Base-by-base conservation (phyloP, 2,888 invertebrate species). In the Carcina quercana region DNA sequence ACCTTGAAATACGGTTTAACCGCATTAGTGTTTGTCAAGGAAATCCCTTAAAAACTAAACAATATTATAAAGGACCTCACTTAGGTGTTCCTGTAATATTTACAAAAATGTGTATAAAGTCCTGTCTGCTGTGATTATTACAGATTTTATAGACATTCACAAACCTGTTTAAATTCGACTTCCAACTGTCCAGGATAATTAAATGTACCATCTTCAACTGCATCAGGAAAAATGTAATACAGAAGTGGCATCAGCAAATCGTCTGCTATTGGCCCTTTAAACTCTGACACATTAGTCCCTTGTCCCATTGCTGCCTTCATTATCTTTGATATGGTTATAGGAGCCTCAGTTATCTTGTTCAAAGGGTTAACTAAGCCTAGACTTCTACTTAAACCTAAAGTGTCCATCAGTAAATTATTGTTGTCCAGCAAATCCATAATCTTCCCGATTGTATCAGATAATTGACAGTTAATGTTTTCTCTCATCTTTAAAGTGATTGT, bases 201-300 rank as follows among this genome's bases (percentile, higher is more conserved):
- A 61, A 78, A 86, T 27, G 68, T 79, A 36, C 85, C 68, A 37
- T 88, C 85, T 34, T 89, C 87, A 44, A 92, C 90, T 34, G 95
- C 94, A 86, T 96, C 96, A 31, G 96, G 96, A 63, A 96, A 96
- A 13, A 96, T 73, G 67, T 91, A 96, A 59, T 91, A 91, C 29
- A 97, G 65, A 47, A 96, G 87, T 24, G 91, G 88, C 63, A 91
- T 89, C 20, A 97, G 71, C 40, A 92, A 79, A 15, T 91, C 90
- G 52, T 91, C 91, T 8, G 90, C 79, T 53, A 97, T 89, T 1
- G 95, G 95, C 1, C 94, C 93, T 35, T 82, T 82, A 42, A 82
- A 82, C 34, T 90, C 89, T n/a, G 88, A 76, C 31, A 86, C 86
- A 40, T 66, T 83, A 44, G 68, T 86, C 52, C 71, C 74, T 51